Base-by-base conservation (phyloP, 2,888 invertebrate genomes). In the Rhaphigaster nebulosa region DNA sequence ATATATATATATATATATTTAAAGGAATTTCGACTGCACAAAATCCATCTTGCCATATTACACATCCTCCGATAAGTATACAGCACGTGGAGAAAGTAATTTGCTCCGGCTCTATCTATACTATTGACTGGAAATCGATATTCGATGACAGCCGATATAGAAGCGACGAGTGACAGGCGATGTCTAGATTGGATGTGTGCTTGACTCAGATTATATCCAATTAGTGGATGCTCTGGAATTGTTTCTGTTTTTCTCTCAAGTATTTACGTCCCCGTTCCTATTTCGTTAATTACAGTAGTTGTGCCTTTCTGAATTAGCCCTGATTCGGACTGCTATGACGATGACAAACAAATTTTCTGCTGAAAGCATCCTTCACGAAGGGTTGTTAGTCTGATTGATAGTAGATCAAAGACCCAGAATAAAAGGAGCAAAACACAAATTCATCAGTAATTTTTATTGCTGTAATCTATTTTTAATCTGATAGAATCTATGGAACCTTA, bases 141-240 rank as follows among this genome's bases (percentile, higher is more conserved):
- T 38, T 38, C 20, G 20, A 76, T 38, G 84, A 41, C 84, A 45
- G 84, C n/a, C 84, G 84, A 84, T 84, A 45, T 84, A 41, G 84
- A n/a, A 84, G 45, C 15, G 45, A 26, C 84, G 45, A 84, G 45
- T 84, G 84, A 50, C 84, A 84, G 84, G 20, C 41, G n/a, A 84
- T n/a, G 84, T 15, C 84, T 84, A 84, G 45, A 84, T 84, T 84
- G 84, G 84, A 45, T 84, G 20, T n/a, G 41, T 45, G 84, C 41
- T 45, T n/a, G 20, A n/a, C 26, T 45, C 45, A n/a, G 84, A 50
- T 84, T n/a, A 26, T 84, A 84, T 13, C 84, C 70, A 76, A 76
- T 84, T 50, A 84, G 84, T n/a, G n/a, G 12, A 45, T 26, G 8
- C 1, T 15, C 45, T 45, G 3, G n/a, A 84, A 84, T 45, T 45